Base-by-base conservation (phyloP, 2,113 vertebrate species). In the Colaptes auratus region DNA sequence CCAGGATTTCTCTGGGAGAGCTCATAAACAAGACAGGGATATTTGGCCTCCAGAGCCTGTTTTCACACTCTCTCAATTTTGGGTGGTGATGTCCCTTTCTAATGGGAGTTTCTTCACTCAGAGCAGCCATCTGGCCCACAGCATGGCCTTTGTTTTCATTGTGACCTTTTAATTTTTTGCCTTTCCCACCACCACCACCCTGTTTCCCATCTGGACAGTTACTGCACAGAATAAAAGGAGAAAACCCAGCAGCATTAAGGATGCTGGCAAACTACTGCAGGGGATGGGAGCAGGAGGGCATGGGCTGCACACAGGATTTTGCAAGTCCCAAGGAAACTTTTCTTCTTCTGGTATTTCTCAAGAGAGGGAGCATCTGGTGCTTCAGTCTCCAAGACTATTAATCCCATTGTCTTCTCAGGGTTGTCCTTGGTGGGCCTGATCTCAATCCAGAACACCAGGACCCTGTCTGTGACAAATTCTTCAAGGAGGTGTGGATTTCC, bases 401-500 rank as follows among this genome's bases (percentile, higher is more conserved):
- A 39, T 80, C 31, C 39, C 16, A 66, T 95, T 78, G 16, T 65
- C 18, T 86, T 61, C 89, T 73, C 97, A 99, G 99, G 96, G 97
- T 98, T 59, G 98, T 99, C 80, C 97, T 99, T 23, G 99, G 99
- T 0, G 98, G 97, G 56, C 92, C 98, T 0, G 98, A 99, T 28
- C 83, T 96, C 50, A 98, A 89, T 87, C 98, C 98, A 0, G 97
- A 99, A 28, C 96, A 99, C 86, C 98, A 98, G 10, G 99, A 99
- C 97, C 99, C 99, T 0, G 89, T 99, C 96, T 99, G 98, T 70
- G 99, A 99, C 91, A 98, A 97, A 30, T 99, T 99, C 98, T 99
- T 99, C 97, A 99, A 99, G 96, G 99, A 99, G 70, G 97, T 99
- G 39, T 99, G 99, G 99, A 97, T 99, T 97, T 85, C 98, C 55